Evolutionary conservation across 2,888 invertebrate species (phyloP).

Genomic region (Sinohyriopsis cumingii): DNA sequence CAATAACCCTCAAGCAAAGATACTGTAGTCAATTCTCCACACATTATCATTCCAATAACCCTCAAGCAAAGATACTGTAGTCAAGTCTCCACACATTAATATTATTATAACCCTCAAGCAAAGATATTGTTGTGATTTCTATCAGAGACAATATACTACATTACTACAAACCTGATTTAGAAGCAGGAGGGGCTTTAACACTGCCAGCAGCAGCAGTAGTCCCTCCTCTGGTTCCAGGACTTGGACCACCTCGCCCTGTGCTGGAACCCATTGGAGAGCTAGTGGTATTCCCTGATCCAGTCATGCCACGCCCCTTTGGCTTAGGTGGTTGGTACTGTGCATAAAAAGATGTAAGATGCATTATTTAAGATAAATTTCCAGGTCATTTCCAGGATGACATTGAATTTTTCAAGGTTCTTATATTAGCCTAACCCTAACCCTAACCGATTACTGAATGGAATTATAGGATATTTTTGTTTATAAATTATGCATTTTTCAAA

Average conservation of each 20-base stretch:
- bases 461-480: too few species aligned
- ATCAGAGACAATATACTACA: neutral
- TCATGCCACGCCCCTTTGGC: constrained; percentile 21
- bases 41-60: too few species aligned
- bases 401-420: too few species aligned
- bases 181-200: constrained; percentile 2
- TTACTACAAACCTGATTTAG: constrained; percentile 16
- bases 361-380: neutral
- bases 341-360: constrained; percentile 15
- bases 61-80: too few species aligned
- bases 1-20: too few species aligned
- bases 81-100: too few species aligned
- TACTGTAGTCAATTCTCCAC: too few species aligned
- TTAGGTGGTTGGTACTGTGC: constrained; percentile 48
- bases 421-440: too few species aligned
- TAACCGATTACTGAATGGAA: too few species aligned
- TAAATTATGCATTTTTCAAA: neutral
- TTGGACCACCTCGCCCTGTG: constrained; percentile 8
- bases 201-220: constrained; percentile 4
- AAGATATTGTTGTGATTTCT: too few species aligned
- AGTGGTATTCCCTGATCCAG: constrained; percentile 7
- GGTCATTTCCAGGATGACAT: too few species aligned
- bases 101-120: too few species aligned
- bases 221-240: constrained; percentile 9
- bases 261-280: constrained; percentile 8